Evolutionary conservation across 2,797 vertebrate species (phyloP).

Genomic region (Coilia nasus): DNA sequence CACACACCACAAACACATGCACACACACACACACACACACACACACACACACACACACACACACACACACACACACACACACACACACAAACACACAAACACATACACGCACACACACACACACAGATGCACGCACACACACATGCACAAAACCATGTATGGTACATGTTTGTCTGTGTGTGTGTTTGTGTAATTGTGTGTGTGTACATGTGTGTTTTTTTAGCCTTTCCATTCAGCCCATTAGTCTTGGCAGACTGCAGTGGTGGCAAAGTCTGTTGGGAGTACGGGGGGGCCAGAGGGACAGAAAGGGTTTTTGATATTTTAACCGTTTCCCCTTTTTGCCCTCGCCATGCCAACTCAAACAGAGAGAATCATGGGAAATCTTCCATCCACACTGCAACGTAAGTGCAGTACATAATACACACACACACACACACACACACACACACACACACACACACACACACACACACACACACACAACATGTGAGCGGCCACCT

Average conservation of each 20-base stretch:
- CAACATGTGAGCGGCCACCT: not conserved
- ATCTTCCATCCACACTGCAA: slow-evolving; percentile 26
- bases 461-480: not conserved
- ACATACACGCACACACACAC: too few relatives aligned
- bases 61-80: too few relatives aligned
- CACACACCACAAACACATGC: not conserved
- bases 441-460: not conserved
- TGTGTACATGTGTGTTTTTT: not conserved
- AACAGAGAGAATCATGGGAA: slow-evolving; percentile 43
- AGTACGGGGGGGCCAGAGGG: not conserved
- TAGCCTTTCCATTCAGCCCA: slow-evolving; percentile 64
- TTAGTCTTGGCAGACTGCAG: slow-evolving; percentile 66
- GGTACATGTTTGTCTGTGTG: not conserved
- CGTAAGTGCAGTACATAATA: not conserved
- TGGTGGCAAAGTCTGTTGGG: slow-evolving; percentile 19
- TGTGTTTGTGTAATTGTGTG: not conserved
- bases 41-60: not conserved
- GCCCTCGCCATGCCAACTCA: slow-evolving; percentile 27
- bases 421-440: slow-evolving; percentile 8
- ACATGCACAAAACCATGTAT: not conserved
- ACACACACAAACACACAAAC: not conserved
- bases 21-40: too few relatives aligned
- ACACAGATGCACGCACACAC: not conserved
- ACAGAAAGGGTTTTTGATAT: slow-evolving; percentile 12
- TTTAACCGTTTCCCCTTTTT: not conserved